phyloP scores from a whole-genome alignment of 2,797 vertebrate species.

The Arctocebus calabarensis region DNA sequence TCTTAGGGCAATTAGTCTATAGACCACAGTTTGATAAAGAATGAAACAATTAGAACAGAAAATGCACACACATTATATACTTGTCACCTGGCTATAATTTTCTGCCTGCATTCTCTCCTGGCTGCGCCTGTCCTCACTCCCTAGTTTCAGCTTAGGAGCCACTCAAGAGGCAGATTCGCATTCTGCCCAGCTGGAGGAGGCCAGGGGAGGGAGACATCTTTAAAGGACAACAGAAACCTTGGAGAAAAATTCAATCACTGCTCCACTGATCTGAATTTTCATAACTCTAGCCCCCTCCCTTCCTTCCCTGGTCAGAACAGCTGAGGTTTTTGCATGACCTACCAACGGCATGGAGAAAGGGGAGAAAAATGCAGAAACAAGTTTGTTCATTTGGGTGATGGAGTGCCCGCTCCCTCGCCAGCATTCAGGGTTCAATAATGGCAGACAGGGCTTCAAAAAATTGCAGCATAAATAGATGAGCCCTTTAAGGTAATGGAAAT shows the following conservation, averaged over 20 bases:
- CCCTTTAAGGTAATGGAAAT: constrained; percentile 88
- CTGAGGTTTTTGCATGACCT: constrained; percentile 58
- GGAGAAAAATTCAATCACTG: constrained; percentile 49
- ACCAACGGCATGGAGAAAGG: neutral
- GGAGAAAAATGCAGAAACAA: constrained; percentile 82
- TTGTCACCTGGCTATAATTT: neutral
- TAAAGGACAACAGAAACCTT: constrained; percentile 52
- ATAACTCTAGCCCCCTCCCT: neutral
- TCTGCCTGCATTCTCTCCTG: neutral
- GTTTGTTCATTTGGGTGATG: constrained; percentile 87
- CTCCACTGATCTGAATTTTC: constrained; percentile 53
- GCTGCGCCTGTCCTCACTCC: neutral
- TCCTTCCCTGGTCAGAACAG: neutral
- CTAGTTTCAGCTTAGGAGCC: neutral
- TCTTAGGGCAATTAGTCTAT: neutral
- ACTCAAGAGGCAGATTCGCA: neutral
- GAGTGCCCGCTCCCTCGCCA: constrained; percentile 82
- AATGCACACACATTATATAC: neutral
- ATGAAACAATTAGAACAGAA: constrained; percentile 6
- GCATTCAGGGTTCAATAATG: constrained; percentile 85
- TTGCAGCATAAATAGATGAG: constrained; percentile 89
- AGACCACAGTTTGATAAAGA: neutral
- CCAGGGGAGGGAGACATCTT: neutral
- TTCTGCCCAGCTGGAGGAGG: neutral
- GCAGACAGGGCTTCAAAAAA: constrained; percentile 88